Conservation (phyloP, 53 echinoderm and acorn worm genomes). For the Mesocentrotus franciscanus region DNA sequence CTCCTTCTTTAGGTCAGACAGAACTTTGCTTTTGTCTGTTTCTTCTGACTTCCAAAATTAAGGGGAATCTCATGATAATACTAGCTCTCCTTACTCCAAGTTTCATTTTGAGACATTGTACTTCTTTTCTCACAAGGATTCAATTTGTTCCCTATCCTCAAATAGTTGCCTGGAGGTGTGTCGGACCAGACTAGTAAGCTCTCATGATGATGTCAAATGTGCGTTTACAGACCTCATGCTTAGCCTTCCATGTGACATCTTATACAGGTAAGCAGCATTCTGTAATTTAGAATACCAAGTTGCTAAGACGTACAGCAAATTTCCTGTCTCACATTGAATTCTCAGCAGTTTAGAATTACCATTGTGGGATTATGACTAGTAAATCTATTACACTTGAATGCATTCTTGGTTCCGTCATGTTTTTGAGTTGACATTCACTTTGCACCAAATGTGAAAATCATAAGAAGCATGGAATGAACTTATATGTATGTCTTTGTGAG, state of each 20-base stretch:
- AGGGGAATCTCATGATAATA: no score
- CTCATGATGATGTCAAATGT: slow-evolving; percentile 64
- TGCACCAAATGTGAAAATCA: no score
- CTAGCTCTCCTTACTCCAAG: neutral
- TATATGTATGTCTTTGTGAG: no score
- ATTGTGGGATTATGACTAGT: no score
- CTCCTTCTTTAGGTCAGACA: no score
- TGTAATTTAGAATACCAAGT: neutral
- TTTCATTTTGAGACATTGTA: neutral
- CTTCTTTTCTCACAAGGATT: neutral
- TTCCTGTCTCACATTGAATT: neutral
- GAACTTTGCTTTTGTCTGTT: no score
- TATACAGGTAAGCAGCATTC: slow-evolving; percentile 78
- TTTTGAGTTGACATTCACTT: no score
- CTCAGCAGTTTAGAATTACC: neutral
- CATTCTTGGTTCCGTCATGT: no score
- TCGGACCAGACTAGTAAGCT: slow-evolving; percentile 77
- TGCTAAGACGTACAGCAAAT: neutral
- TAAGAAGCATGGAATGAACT: no score
- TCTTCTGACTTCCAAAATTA: no score
- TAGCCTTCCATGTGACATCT: slow-evolving; percentile 83
- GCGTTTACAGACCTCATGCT: slow-evolving; percentile 82
- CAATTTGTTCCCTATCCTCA: neutral
- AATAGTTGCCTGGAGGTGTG: slow-evolving; percentile 83
- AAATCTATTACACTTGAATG: no score